phyloP scores from a whole-genome alignment of 2,888 invertebrate genomes.

The Endotricha flammealis region DNA sequence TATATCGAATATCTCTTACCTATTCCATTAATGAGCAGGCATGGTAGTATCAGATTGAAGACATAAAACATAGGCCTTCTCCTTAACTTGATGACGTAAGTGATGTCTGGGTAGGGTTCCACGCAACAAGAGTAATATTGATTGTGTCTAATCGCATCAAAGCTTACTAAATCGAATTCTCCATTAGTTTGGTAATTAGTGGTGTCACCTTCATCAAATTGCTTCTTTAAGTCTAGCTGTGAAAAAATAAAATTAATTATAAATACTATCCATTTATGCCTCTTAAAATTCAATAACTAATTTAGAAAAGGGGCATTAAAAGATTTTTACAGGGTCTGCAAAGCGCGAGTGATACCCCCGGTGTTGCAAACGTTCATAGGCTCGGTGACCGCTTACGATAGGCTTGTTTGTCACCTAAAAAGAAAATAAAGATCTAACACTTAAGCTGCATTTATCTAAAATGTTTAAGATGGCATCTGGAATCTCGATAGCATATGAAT shows the following conservation, averaged over 20 bases:
- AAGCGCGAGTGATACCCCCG: no score
- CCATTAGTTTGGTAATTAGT: constrained; percentile 95
- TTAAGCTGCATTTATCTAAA: no score
- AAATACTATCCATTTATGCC: background rate
- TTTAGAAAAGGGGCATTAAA: no score
- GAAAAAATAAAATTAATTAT: constrained; percentile 7
- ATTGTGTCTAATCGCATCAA: constrained; percentile 84
- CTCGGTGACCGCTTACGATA: no score
- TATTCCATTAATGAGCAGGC: constrained; percentile 90
- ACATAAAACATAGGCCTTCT: constrained; percentile 90
- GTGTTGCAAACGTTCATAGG: no score
- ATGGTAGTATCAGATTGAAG: constrained; percentile 90
- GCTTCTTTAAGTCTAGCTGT: constrained; percentile 85
- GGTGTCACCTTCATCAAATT: constrained; percentile 89
- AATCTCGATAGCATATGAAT: constrained; percentile 21
- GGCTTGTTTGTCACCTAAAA: no score
- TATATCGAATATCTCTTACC: no score
- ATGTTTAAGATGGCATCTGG: no score
- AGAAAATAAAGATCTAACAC: no score
- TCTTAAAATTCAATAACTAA: no score
- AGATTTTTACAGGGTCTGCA: no score
- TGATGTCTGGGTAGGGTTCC: constrained; percentile 91
- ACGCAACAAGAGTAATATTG: constrained; percentile 89
- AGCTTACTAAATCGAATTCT: constrained; percentile 90
- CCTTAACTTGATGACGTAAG: constrained; percentile 86